Conservation (phyloP, 2,113 vertebrate species). For the Cebidichthys violaceus region DNA sequence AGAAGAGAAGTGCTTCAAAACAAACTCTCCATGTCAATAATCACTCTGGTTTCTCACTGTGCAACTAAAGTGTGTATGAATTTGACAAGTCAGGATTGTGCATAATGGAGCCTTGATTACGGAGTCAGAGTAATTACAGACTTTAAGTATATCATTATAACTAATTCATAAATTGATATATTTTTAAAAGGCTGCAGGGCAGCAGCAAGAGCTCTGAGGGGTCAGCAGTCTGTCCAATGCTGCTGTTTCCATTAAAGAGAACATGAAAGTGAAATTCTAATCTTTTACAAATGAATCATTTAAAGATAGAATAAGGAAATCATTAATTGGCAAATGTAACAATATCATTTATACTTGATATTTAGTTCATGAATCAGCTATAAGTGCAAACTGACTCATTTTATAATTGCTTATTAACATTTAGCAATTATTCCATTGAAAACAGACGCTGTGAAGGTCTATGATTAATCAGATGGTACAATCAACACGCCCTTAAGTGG, state of each 20-base stretch:
- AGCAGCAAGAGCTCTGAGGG: background rate
- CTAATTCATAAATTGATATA: background rate
- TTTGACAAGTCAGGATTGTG: background rate
- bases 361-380: background rate
- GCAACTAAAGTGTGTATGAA: background rate
- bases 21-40: background rate
- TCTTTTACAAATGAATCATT: background rate
- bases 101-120: background rate
- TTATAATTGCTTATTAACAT: background rate
- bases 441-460: background rate
- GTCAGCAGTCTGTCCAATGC: background rate
- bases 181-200: conserved; percentile 1
- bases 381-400: background rate
- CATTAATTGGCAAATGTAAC: background rate
- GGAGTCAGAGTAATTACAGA: background rate
- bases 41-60: background rate
- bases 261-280: background rate
- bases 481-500: background rate
- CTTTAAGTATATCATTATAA: background rate
- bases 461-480: background rate
- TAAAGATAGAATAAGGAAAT: background rate
- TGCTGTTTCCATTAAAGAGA: background rate
- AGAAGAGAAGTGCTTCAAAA: background rate
- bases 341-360: background rate
- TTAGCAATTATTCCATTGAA: background rate